Evolutionary conservation across 2,797 vertebrate species (phyloP), one percentile per base, ranked within the genome.

Genomic region (Macroramphosus scolopax): DNA sequence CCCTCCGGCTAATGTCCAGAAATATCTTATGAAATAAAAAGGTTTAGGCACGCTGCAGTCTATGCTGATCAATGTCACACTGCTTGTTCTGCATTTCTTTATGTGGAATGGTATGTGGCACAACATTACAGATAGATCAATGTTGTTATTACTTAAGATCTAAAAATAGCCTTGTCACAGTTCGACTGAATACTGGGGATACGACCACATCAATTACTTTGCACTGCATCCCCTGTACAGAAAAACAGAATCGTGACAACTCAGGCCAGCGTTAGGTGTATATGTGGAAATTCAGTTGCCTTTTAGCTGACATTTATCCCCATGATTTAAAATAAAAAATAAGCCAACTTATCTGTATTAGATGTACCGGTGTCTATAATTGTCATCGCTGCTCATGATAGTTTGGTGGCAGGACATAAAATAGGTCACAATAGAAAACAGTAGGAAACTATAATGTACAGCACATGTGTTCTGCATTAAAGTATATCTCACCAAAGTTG

Each of bases 361-460:
- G n/a, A n/a, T n/a, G n/a, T n/a, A n/a, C n/a, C n/a, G n/a, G n/a
- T n/a, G n/a, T n/a, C n/a, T n/a, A n/a, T n/a, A n/a, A n/a, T n/a
- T n/a, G n/a, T n/a, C n/a, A n/a, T n/a, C n/a, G n/a, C n/a, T n/a
- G n/a, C n/a, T n/a, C n/a, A n/a, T n/a, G n/a, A n/a, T n/a, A n/a
- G n/a, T 44, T 40, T 22, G 8, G 4, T 37, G 16, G 4, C 9
- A 29, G 5, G 24, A 11, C 18, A 40, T 39, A 17, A 2, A 45
- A 3, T 14, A 6, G 18, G n/a, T 47, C 36, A 39, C 30, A 38
- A 38, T 29, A 36, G 1, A 43, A 53, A 67, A 42, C 8, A 31
- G n/a, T n/a, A n/a, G 8, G 12, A 30, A 33, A 33, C 22, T 29
- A 22, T 3, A 31, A 34, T 17, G 47, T 22, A n/a, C n/a, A n/a